A percentile compares a stretch with the other conserved stretches of the same genome.
phyloP scores from a whole-genome alignment of 1,140 invertebrate species.

The Eupeodes corollae region DNA sequence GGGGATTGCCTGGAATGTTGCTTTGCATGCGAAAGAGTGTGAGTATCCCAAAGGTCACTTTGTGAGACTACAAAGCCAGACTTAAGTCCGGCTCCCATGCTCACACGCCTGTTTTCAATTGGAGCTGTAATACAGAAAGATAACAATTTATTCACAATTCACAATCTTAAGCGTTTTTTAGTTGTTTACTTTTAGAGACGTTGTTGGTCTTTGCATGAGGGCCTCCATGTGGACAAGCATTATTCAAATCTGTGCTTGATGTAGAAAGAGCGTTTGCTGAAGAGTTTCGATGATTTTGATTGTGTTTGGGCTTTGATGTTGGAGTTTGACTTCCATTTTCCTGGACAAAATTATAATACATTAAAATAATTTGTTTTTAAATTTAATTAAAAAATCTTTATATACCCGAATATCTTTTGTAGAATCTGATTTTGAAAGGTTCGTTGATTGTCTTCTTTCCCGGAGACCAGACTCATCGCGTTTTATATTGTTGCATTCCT shows the following conservation, averaged over 20 bases:
- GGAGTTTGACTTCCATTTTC: slow-evolving; percentile 30
- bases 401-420: background rate
- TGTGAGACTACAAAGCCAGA: slow-evolving; percentile 50
- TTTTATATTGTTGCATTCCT: slow-evolving; percentile 11
- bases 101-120: slow-evolving; percentile 29
- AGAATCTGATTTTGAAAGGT: background rate
- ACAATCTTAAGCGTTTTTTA: background rate
- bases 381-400: too few relatives aligned
- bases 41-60: slow-evolving; percentile 51
- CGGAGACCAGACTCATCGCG: slow-evolving; percentile 20
- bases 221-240: slow-evolving; percentile 26
- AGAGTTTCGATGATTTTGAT: slow-evolving; percentile 28
- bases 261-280: slow-evolving; percentile 27
- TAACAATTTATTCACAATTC: background rate
- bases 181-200: slow-evolving; percentile 7
- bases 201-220: slow-evolving; percentile 9
- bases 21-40: slow-evolving; percentile 47
- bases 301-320: slow-evolving; percentile 27
- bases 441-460: slow-evolving; percentile 25
- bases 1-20: slow-evolving; percentile 40
- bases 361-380: too few relatives aligned
- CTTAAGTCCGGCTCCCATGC: slow-evolving; percentile 38
- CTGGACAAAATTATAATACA: slow-evolving; percentile 7
- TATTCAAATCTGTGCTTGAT: slow-evolving; percentile 33
- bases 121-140: slow-evolving; percentile 16